These are phyloP conservation scores for Cryptosula pallasiana DNA, from an alignment of 2,888 invertebrate species.

Conservation along the genomic window DNA sequence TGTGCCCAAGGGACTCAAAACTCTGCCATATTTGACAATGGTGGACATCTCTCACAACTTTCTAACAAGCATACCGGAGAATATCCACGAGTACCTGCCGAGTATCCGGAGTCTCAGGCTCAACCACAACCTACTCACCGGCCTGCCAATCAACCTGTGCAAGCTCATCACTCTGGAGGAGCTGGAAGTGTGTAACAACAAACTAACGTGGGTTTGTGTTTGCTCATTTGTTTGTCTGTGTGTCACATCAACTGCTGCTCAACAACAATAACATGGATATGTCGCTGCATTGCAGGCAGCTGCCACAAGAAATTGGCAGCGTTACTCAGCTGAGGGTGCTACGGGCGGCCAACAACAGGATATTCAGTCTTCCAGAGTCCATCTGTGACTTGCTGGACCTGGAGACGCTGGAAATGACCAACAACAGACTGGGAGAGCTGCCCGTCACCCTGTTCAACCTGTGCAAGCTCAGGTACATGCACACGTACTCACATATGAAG, in stretches of 20 bases:
- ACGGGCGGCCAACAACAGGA: slow-evolving; percentile 40
- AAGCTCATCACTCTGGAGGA: slow-evolving; percentile 36
- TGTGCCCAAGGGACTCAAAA: slow-evolving; percentile 39
- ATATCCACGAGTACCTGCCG: slow-evolving; percentile 32
- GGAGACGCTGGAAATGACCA: slow-evolving; percentile 47
- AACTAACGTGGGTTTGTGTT: slow-evolving; percentile 35
- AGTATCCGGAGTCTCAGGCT: slow-evolving; percentile 17
- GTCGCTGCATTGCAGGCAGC: slow-evolving; percentile 27
- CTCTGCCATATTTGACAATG: slow-evolving; percentile 35
- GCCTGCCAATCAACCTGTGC: not conserved
- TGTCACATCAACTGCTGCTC: too few relatives aligned
- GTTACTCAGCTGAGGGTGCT: slow-evolving; percentile 42
- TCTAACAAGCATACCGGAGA: slow-evolving; percentile 40
- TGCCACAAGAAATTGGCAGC: slow-evolving; percentile 39
- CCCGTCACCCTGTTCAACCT: slow-evolving; percentile 45
- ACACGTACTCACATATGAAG: slow-evolving; percentile 42
- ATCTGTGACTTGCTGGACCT: slow-evolving; percentile 44
- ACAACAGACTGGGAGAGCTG: slow-evolving; percentile 40
- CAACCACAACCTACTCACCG: slow-evolving; percentile 25
- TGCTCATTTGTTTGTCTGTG: too few relatives aligned
- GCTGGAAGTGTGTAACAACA: slow-evolving; percentile 39
- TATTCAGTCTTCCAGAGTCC: slow-evolving; percentile 41
- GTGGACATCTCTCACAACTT: slow-evolving; percentile 46
- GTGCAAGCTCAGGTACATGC: slow-evolving; percentile 40
- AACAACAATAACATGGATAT: too few relatives aligned